phyloP scores from a whole-genome alignment of 2,888 invertebrate genomes.

The Caenorhabditis sp. region DNA sequence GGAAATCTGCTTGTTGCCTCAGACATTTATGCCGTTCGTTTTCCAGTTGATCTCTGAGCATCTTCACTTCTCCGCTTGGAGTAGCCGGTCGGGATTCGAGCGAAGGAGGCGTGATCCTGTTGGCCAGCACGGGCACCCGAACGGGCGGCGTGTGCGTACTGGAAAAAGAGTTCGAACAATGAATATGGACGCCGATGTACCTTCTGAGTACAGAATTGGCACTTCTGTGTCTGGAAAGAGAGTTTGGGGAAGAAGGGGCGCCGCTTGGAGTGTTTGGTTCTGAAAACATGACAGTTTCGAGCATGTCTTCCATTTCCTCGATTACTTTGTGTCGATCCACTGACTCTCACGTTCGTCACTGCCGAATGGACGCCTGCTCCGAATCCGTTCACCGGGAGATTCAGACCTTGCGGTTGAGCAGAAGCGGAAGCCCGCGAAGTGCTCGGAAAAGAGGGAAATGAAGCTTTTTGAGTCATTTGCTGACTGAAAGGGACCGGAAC shows the following conservation, averaged over 20 bases:
- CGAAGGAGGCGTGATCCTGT: slow-evolving; percentile 3
- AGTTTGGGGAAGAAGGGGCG: slow-evolving; percentile 8
- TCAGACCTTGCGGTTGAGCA: neutral
- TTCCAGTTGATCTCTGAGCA: slow-evolving; percentile 52
- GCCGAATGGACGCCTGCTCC: slow-evolving; percentile 5
- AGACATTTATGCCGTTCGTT: slow-evolving; percentile 37
- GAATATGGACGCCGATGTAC: neutral
- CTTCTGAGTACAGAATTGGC: slow-evolving; percentile 34
- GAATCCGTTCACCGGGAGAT: neutral
- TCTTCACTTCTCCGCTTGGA: slow-evolving; percentile 48
- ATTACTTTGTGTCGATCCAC: slow-evolving; percentile 2
- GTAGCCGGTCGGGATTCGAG: slow-evolving; percentile 11
- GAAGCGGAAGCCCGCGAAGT: neutral
- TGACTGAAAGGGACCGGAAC: neutral
- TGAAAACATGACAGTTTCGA: neutral
- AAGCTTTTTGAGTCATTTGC: neutral
- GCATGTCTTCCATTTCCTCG: neutral
- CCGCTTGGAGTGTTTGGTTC: neutral
- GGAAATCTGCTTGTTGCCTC: slow-evolving; percentile 23
- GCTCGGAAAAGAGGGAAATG: neutral
- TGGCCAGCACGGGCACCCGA: neutral
- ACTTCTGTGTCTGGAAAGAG: slow-evolving; percentile 34
- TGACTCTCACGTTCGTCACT: slow-evolving; percentile 1
- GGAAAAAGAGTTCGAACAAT: neutral
- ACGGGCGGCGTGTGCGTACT: neutral